Evolutionary conservation across 2,113 vertebrate species (phyloP).

Genomic region (Plectropomus leopardus): DNA sequence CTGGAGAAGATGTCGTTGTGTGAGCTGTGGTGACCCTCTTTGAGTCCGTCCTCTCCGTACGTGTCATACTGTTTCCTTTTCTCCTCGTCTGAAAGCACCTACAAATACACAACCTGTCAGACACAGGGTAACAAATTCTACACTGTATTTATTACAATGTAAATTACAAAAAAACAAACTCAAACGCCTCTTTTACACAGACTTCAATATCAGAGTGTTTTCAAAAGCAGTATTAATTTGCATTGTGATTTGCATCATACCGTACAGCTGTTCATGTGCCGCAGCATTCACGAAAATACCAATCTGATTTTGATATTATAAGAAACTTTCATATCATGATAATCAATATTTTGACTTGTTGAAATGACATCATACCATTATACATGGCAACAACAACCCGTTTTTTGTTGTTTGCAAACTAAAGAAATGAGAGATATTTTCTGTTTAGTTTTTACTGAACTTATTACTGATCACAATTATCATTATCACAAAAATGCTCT

Average conservation of each 20-base stretch:
- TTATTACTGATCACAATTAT: too few species aligned
- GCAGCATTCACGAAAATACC: too few species aligned
- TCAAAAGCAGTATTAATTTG: background rate
- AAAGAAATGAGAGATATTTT: too few species aligned
- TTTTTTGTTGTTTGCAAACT: too few species aligned
- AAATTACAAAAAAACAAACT: background rate
- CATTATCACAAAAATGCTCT: too few species aligned
- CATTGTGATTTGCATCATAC: background rate
- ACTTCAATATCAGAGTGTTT: background rate
- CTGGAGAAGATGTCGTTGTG: constrained; percentile 99
- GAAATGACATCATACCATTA: too few species aligned
- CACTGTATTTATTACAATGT: background rate
- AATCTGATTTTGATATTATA: too few species aligned
- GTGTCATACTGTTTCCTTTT: constrained; percentile 97
- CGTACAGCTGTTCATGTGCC: background rate
- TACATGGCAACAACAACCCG: too few species aligned
- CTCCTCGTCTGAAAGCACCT: constrained; percentile 98
- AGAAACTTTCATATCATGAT: too few species aligned
- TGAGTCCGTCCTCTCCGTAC: constrained; percentile 96
- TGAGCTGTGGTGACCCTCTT: constrained; percentile 96
- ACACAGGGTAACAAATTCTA: background rate
- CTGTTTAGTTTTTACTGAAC: too few species aligned
- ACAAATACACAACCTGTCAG: constrained; percentile 18
- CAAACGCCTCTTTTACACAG: background rate
- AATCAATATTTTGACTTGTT: too few species aligned